A percentile compares a stretch with the other conserved stretches of the same genome.
These are phyloP conservation scores for Bembecia ichneumoniformis DNA, from an alignment of 2,888 invertebrate species.

Conservation along the genomic window DNA sequence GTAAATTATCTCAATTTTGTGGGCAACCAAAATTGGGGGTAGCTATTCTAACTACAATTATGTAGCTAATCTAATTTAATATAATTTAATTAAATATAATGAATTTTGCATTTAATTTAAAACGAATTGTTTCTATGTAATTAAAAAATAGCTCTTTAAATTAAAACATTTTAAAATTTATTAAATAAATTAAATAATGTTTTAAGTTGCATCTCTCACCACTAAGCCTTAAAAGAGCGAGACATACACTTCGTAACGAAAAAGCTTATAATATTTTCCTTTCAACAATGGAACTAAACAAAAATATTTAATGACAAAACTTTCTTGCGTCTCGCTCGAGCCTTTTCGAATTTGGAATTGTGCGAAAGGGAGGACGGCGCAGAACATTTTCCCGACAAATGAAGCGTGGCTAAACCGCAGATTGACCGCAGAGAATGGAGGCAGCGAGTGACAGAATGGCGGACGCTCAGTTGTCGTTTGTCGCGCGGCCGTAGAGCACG, in stretches of 20 bases:
- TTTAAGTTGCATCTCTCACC: no score
- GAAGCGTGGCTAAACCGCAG: slow-evolving; percentile 73
- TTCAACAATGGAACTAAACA: slow-evolving; percentile 63
- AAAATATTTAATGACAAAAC: slow-evolving; percentile 66
- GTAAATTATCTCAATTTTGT: no score
- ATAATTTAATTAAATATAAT: no score
- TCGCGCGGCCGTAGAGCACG: slow-evolving; percentile 56
- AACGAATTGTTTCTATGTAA: no score
- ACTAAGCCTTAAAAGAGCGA: slow-evolving; percentile 37
- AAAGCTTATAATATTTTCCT: slow-evolving; percentile 67
- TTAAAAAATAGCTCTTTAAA: no score
- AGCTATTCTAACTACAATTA: no score
- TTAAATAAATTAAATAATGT: no score
- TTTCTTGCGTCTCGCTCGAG: slow-evolving; percentile 47
- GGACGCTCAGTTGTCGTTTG: slow-evolving; percentile 63
- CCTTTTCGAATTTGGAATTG: slow-evolving; percentile 8
- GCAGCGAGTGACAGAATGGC: slow-evolving; percentile 72
- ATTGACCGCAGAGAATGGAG: slow-evolving; percentile 73
- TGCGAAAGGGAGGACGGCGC: slow-evolving; percentile 40
- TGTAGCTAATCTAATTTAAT: no score
- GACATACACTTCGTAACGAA: slow-evolving; percentile 46
- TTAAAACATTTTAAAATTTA: slow-evolving; percentile 5
- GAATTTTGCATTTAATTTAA: no score
- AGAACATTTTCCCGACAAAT: slow-evolving; percentile 71
- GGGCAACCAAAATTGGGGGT: no score